These are phyloP conservation scores for Arge pagana DNA, from an alignment of 2,888 invertebrate species.

Conservation along the genomic window DNA sequence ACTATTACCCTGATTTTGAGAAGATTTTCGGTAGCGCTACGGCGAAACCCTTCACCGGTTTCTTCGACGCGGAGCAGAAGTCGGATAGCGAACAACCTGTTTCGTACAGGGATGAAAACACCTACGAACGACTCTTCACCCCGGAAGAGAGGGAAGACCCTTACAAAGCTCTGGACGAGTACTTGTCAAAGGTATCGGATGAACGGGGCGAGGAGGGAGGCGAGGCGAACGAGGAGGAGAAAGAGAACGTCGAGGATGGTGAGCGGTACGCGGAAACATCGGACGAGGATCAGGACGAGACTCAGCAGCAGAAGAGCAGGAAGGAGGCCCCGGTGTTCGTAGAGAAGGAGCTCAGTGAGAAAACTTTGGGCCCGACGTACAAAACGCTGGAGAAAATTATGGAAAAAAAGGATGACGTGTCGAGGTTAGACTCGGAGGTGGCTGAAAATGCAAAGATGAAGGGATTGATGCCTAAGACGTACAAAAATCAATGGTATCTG, in stretches of 20 bases:
- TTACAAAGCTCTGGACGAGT: too few relatives aligned
- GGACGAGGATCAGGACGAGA: not conserved
- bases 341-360: constrained; percentile 20
- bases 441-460: constrained; percentile 57
- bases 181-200: too few relatives aligned
- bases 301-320: too few relatives aligned
- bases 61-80: constrained; percentile 3
- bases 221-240: not conserved
- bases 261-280: not conserved
- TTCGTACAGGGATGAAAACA: constrained; percentile 6
- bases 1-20: too few relatives aligned
- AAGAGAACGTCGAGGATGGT: not conserved
- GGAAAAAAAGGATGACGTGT: constrained; percentile 32
- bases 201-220: not conserved
- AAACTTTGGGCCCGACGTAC: constrained; percentile 19
- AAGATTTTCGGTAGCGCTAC: constrained; percentile 2
- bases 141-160: too few relatives aligned
- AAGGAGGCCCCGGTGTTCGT: constrained; percentile 17
- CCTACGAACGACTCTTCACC: constrained; percentile 11
- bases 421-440: constrained; percentile 51
- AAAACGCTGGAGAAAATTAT: constrained; percentile 34
- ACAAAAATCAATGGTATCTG: constrained; percentile 62
- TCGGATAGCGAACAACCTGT: constrained; percentile 2
- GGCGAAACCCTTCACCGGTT: not conserved
- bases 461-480: constrained; percentile 59